Evolutionary conservation across 2,797 vertebrate species (phyloP).

Genomic region (Microcaecilia unicolor): DNA sequence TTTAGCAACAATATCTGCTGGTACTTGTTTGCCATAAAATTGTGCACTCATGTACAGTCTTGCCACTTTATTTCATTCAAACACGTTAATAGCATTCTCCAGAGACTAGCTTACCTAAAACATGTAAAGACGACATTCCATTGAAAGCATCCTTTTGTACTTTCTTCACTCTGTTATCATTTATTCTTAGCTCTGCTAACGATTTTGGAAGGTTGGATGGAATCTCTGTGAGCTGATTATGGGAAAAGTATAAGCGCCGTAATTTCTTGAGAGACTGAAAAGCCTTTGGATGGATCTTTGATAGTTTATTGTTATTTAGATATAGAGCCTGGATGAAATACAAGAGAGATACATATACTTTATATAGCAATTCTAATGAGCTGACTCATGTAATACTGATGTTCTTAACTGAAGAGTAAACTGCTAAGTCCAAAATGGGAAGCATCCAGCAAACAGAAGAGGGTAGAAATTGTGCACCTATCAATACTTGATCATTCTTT

Average conservation of each 20-base stretch:
- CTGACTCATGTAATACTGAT: no score
- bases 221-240: slow-evolving; percentile 82
- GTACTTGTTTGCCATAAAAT: background rate
- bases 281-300: slow-evolving; percentile 87
- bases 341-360: no score
- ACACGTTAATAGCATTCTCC: background rate
- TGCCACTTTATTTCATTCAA: background rate
- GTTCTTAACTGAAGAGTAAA: no score
- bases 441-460: no score
- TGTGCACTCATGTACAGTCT: background rate
- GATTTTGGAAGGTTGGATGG: slow-evolving; percentile 81
- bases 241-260: slow-evolving; percentile 81
- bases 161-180: slow-evolving; percentile 84
- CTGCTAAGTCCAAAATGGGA: no score
- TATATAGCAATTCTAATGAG: no score
- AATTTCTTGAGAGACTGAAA: slow-evolving; percentile 77
- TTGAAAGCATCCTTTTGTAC: slow-evolving; percentile 81
- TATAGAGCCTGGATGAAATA: slow-evolving; percentile 70
- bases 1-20: background rate
- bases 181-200: slow-evolving; percentile 83
- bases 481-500: no score
- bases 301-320: slow-evolving; percentile 88
- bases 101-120: slow-evolving; percentile 67
- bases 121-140: slow-evolving; percentile 82
- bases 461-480: no score